phyloP scores from a whole-genome alignment of 2,888 invertebrate species.

The Mythimna impura region DNA sequence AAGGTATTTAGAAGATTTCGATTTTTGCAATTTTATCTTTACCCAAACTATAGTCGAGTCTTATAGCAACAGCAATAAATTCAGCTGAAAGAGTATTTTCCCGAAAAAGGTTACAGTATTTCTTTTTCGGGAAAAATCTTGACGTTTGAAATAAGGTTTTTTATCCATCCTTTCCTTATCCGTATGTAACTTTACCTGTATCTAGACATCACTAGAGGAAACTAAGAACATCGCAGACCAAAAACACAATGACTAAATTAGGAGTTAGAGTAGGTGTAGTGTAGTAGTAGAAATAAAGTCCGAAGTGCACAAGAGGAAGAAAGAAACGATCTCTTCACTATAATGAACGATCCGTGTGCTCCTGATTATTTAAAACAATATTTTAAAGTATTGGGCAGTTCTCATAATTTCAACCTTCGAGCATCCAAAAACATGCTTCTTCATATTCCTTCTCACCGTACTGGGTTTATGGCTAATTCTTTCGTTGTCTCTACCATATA shows the following conservation, averaged over 20 bases:
- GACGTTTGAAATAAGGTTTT: background rate
- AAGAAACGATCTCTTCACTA: too few relatives aligned
- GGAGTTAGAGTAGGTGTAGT: too few relatives aligned
- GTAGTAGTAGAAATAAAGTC: too few relatives aligned
- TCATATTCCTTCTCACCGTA: too few relatives aligned
- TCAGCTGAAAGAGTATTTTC: background rate
- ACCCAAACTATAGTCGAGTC: background rate
- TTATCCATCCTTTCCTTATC: background rate
- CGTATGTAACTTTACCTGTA: background rate
- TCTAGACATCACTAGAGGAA: background rate
- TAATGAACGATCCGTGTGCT: too few relatives aligned
- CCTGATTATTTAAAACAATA: too few relatives aligned
- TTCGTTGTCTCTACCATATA: too few relatives aligned
- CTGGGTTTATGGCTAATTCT: too few relatives aligned
- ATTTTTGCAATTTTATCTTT: constrained; percentile 6
- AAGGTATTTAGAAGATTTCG: background rate
- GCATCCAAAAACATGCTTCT: too few relatives aligned
- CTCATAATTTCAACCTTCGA: too few relatives aligned
- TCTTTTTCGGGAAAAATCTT: background rate
- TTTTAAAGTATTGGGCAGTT: too few relatives aligned
- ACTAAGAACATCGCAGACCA: background rate
- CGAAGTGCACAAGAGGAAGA: too few relatives aligned
- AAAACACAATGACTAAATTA: background rate
- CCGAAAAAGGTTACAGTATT: background rate
- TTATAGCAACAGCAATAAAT: background rate